Evolutionary conservation across 23 tunicate genomes (phyloP), one percentile per base, ranked within the genome.

Genomic region (Ascidia mentula): DNA sequence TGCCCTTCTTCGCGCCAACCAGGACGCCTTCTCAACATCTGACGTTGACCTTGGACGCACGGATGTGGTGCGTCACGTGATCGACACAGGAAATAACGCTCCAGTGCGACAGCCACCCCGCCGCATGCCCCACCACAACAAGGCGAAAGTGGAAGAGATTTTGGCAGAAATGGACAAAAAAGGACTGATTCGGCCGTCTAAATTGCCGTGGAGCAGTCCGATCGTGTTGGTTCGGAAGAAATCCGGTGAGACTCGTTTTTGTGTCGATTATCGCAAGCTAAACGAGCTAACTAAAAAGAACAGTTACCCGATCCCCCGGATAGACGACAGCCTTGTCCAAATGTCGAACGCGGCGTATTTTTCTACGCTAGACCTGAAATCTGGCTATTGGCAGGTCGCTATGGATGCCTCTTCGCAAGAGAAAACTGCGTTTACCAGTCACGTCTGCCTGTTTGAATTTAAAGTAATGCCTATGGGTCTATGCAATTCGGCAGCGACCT

Each of bases 241-340:
- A 72, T 60, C 72, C 60, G 84, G 84, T 31, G 6, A 59, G 37
- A 70, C 38, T 59, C 79, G 79, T 17, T 6, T 71, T 7, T 80
- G 84, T 60, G 33, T 71, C n/a, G 84, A 80, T 34, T 80, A 80
- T 72, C 59, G 84, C 12, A 72, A 80, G 31, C 35, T 80, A n/a
- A 80, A 80, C 24, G 72, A 80, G 46, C 22, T 80, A 18, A 80
- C 84, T n/a, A 24, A 18, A 13, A 20, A 32, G 69, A 15, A 34
- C 17, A 30, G 60, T 35, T 32, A 32, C 36, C 79, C 79, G 13
- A 15, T 74, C 13, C 79, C 79, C 22, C 69, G 36, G n/a, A 13
- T 74, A 18, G 79, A 33, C 13, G 60, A 74, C 34, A 18, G n/a
- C 34, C 18, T n/a, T 17, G 31, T 15, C 26, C 32, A 70, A 26